A percentile compares a stretch with the other conserved stretches of the same genome.
Evolutionary conservation across 2,113 vertebrate species (phyloP).

Genomic region (Xyrauchen texanus): DNA sequence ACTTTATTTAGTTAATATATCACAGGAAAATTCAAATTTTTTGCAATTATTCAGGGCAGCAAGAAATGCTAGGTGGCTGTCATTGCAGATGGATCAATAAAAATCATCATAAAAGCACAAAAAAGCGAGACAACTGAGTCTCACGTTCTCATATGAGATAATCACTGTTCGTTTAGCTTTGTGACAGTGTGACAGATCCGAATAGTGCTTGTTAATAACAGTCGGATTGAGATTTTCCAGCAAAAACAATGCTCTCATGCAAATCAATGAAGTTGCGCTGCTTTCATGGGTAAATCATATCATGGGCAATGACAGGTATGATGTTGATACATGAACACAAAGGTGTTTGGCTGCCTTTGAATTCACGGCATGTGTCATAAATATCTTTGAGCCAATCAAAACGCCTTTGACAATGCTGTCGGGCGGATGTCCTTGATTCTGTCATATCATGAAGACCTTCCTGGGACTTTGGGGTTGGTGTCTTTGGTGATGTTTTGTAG

Average conservation of each 20-base stretch:
- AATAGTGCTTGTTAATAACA: slow-evolving; percentile 45
- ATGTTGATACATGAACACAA: slow-evolving; percentile 33
- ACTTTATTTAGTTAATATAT: slow-evolving; percentile 27
- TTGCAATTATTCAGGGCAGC: not conserved
- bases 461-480: slow-evolving; percentile 43
- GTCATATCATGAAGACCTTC: slow-evolving; percentile 39
- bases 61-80: slow-evolving; percentile 27
- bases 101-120: slow-evolving; percentile 42
- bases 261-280: slow-evolving; percentile 44
- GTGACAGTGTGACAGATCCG: slow-evolving; percentile 41
- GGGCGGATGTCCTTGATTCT: slow-evolving; percentile 41
- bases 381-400: slow-evolving; percentile 40
- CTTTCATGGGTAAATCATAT: slow-evolving; percentile 18
- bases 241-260: slow-evolving; percentile 31
- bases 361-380: slow-evolving; percentile 26
- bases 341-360: slow-evolving; percentile 25
- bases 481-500: slow-evolving; percentile 46
- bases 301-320: slow-evolving; percentile 44
- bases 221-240: slow-evolving; percentile 41
- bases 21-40: slow-evolving; percentile 32
- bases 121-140: not conserved
- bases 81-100: slow-evolving; percentile 38
- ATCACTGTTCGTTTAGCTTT: slow-evolving; percentile 47
- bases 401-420: slow-evolving; percentile 8
- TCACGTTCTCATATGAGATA: slow-evolving; percentile 17